These are phyloP conservation scores for Ricordea florida DNA, from an alignment of 92 coral and sea anemone species.

Conservation along the genomic window DNA sequence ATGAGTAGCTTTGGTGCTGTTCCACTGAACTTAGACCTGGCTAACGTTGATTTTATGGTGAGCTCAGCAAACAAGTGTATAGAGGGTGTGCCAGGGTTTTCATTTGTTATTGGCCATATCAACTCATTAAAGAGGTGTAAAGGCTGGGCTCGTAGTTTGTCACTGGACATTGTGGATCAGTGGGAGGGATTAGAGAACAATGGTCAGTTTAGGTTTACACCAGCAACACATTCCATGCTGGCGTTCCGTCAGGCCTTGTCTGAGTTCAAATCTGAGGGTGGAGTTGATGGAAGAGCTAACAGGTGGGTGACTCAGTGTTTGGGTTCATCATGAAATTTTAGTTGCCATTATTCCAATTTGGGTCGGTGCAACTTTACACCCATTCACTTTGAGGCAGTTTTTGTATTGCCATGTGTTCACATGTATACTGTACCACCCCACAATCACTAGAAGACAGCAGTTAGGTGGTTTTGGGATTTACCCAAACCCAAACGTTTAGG, in stretches of 20 bases:
- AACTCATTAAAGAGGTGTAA: slow-evolving; percentile 76
- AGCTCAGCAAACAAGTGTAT: slow-evolving; percentile 99
- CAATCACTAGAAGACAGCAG: too few relatives aligned
- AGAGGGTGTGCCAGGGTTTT: slow-evolving; percentile 98
- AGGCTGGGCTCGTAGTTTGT: slow-evolving; percentile 85
- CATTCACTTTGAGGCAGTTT: neutral
- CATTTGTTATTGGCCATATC: slow-evolving; percentile 81
- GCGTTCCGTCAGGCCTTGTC: slow-evolving; percentile 87
- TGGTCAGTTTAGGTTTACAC: slow-evolving; percentile 98
- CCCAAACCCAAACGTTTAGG: too few relatives aligned
- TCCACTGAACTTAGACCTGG: slow-evolving; percentile 78
- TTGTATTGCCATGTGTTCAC: too few relatives aligned
- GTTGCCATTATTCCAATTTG: neutral
- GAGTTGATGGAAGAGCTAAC: slow-evolving; percentile 93
- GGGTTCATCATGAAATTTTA: neutral
- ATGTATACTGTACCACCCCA: too few relatives aligned
- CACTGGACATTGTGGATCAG: slow-evolving; percentile 90
- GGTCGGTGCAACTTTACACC: neutral
- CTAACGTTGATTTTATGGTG: slow-evolving; percentile 86
- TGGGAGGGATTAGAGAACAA: slow-evolving; percentile 82
- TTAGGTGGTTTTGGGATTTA: too few relatives aligned
- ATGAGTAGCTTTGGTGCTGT: slow-evolving; percentile 99
- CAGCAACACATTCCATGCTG: slow-evolving; percentile 97
- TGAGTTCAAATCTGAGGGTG: slow-evolving; percentile 88
- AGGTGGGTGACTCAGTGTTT: slow-evolving; percentile 41